Conservation (phyloP, 2,888 invertebrate genomes). For the Cataglyphis livida region DNA sequence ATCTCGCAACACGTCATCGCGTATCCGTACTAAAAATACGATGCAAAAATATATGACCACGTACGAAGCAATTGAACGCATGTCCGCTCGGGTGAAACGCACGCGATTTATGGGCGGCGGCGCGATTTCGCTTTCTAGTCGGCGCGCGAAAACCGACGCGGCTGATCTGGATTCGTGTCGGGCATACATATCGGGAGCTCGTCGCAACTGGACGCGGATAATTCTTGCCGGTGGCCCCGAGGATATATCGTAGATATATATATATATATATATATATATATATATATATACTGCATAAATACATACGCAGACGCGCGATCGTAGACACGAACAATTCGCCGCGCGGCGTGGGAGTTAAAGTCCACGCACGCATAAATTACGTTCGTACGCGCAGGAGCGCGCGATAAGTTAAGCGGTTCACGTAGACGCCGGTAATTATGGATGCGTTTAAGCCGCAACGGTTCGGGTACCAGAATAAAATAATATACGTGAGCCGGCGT, state of each 20-base stretch:
- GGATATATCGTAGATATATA: background rate
- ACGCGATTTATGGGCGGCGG: constrained; percentile 26
- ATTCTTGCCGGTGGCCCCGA: constrained; percentile 62
- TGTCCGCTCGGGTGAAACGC: constrained; percentile 27
- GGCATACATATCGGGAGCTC: constrained; percentile 71
- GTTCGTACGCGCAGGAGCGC: constrained; percentile 72
- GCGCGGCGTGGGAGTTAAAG: constrained; percentile 83
- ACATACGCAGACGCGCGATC: constrained; percentile 45
- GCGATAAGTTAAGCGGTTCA: constrained; percentile 84
- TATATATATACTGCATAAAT: too few species aligned
- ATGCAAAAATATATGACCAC: constrained; percentile 53
- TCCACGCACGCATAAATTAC: constrained; percentile 83
- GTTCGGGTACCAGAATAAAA: constrained; percentile 85
- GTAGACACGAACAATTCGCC: constrained; percentile 70
- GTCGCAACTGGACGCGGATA: constrained; percentile 67
- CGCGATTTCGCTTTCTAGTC: constrained; percentile 44
- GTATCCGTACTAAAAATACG: background rate
- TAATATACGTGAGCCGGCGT: constrained; percentile 84
- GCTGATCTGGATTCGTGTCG: constrained; percentile 63
- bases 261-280: background rate
- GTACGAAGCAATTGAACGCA: constrained; percentile 45
- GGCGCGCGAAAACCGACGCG: constrained; percentile 57
- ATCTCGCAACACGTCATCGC: constrained; percentile 20
- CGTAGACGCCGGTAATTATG: constrained; percentile 84
- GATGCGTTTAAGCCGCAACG: constrained; percentile 85